Percentiles rank a stretch among this genome's conserved stretches.
These are phyloP conservation scores for Ploceus nigricollis DNA, from an alignment of 2,113 vertebrate species.

Conservation along the genomic window DNA sequence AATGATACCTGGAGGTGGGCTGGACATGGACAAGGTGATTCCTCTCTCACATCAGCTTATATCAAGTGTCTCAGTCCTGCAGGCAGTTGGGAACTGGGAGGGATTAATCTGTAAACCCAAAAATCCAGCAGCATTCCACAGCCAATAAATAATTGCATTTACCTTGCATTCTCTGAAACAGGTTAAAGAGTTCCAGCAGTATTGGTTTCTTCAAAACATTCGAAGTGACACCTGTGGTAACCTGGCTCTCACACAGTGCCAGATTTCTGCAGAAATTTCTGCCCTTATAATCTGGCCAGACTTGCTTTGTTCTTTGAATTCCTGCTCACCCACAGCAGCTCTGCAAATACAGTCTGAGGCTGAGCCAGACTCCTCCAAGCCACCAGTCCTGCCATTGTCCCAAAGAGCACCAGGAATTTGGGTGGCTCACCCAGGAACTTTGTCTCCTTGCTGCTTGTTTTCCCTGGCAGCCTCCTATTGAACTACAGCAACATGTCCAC, in stretches of 20 bases:
- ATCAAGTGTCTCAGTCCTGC: neutral
- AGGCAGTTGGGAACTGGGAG: neutral
- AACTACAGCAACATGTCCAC: neutral
- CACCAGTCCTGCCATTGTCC: neutral
- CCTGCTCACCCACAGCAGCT: neutral
- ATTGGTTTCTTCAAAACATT: neutral
- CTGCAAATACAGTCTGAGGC: neutral
- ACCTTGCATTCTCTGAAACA: neutral
- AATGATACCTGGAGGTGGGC: neutral
- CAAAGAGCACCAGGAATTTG: neutral
- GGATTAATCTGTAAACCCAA: neutral
- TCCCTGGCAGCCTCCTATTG: neutral
- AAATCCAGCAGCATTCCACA: neutral
- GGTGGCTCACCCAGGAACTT: neutral
- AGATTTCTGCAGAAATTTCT: neutral
- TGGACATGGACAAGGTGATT: neutral
- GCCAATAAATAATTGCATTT: neutral
- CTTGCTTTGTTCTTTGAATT: neutral
- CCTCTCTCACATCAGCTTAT: neutral
- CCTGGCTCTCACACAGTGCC: neutral
- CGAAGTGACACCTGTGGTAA: neutral
- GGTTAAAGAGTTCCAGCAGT: neutral
- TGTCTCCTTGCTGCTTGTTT: neutral
- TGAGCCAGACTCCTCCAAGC: conserved; percentile 4
- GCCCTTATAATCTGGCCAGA: neutral